Percentiles rank a stretch among this genome's conserved stretches.
phyloP scores from a whole-genome alignment of 2,113 vertebrate species.

The Ailurus styani region DNA sequence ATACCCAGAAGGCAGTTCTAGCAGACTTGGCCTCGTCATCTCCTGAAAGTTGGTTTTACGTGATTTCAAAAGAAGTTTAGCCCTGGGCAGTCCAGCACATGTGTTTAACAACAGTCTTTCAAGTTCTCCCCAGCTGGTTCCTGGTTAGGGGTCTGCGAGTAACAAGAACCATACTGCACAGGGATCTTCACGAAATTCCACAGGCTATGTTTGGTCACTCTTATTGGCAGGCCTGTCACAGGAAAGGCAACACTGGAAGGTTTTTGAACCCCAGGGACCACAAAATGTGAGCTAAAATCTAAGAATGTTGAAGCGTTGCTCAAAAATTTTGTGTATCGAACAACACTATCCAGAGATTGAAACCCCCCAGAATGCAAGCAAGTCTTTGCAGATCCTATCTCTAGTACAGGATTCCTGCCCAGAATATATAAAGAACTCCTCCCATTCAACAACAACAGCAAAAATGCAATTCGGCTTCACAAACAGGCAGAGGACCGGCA shows the following conservation, averaged over 20 bases:
- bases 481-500: neutral
- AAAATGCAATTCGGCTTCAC: neutral
- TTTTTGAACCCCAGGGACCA: neutral
- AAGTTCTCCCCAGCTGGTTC: neutral
- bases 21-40: neutral
- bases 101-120: neutral
- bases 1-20: constrained; percentile 18
- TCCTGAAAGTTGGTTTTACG: neutral
- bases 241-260: neutral
- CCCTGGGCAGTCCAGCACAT: neutral
- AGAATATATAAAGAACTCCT: neutral
- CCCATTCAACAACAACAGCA: neutral
- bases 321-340: neutral
- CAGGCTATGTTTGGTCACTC: neutral
- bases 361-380: neutral
- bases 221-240: neutral
- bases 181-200: neutral
- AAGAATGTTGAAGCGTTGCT: neutral
- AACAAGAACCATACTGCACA: neutral
- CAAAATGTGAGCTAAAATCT: neutral
- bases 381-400: neutral
- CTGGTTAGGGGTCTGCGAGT: neutral
- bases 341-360: neutral
- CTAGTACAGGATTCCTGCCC: neutral
- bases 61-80: constrained; percentile 29